Percentiles rank a stretch among this genome's conserved stretches.
Evolutionary conservation across 2,113 vertebrate genomes (phyloP).

Genomic region (Lepisosteus osseus): DNA sequence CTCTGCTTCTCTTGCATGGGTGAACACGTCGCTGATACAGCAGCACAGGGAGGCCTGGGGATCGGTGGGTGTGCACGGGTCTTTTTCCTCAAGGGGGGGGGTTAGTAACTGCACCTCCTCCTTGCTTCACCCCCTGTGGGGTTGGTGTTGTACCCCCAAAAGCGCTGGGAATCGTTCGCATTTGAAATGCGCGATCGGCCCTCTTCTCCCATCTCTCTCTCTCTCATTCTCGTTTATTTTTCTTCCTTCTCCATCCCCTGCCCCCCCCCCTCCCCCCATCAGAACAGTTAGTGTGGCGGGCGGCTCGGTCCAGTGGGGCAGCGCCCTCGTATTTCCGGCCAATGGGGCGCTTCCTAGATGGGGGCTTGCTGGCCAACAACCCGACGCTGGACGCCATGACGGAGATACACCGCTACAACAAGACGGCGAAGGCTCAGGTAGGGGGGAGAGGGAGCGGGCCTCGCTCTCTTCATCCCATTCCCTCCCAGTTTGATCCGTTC

Average conservation of each 20-base stretch:
- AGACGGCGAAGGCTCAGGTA: conserved; percentile 79
- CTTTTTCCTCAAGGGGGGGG: too few relatives aligned
- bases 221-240: not conserved
- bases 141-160: not conserved
- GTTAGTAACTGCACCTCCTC: too few relatives aligned
- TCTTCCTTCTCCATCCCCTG: not conserved
- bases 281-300: conserved; percentile 89
- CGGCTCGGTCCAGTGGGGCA: conserved; percentile 91
- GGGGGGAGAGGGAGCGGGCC: conserved; percentile 7
- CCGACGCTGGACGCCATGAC: conserved; percentile 91
- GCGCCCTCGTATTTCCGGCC: conserved; percentile 95
- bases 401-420: conserved; percentile 90
- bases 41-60: not conserved
- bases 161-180: not conserved
- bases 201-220: not conserved
- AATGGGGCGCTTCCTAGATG: conserved; percentile 91
- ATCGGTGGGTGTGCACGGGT: not conserved
- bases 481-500: not conserved
- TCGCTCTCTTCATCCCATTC: not conserved
- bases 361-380: conserved; percentile 92
- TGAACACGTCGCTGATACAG: not conserved
- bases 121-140: too few relatives aligned
- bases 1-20: not conserved
- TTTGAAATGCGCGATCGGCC: not conserved
- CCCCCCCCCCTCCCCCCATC: conserved; percentile 4